Percentiles rank a stretch among this genome's conserved stretches.
Conservation (phyloP, 2,888 invertebrate genomes). For the Agelastica alni region DNA sequence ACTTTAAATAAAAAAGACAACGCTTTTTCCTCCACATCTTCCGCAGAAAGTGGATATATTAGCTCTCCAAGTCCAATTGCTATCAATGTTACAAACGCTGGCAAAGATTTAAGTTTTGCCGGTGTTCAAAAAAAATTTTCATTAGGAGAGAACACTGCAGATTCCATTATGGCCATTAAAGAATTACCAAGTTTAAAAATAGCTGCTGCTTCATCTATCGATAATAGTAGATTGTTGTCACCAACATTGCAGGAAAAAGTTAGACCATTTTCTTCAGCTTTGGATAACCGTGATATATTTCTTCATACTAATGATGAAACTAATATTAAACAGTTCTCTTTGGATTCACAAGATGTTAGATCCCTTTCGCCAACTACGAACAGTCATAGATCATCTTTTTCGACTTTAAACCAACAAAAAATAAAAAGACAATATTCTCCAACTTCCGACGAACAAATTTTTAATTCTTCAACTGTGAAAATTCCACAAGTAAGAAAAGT, state of each 20-base stretch:
- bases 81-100: neutral
- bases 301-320: too few species aligned
- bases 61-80: constrained; percentile 1
- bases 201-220: too few species aligned
- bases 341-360: too few species aligned
- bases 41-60: constrained; percentile 4
- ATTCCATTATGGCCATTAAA: neutral
- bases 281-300: too few species aligned
- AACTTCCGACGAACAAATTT: neutral
- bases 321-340: too few species aligned
- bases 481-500: constrained; percentile 18
- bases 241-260: neutral
- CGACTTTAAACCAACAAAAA: too few species aligned
- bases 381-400: too few species aligned
- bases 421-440: constrained; percentile 34
- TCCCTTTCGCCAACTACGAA: too few species aligned
- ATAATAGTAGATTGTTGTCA: neutral
- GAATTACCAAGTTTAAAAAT: too few species aligned
- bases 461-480: constrained; percentile 17
- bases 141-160: neutral
- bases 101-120: neutral
- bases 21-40: neutral
- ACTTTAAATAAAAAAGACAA: neutral
- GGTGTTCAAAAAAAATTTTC: neutral
- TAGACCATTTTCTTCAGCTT: neutral